Evolutionary conservation across 2,888 invertebrate species (phyloP), one percentile per base, ranked within the genome.

Genomic region (Drosophila austrosaltans): DNA sequence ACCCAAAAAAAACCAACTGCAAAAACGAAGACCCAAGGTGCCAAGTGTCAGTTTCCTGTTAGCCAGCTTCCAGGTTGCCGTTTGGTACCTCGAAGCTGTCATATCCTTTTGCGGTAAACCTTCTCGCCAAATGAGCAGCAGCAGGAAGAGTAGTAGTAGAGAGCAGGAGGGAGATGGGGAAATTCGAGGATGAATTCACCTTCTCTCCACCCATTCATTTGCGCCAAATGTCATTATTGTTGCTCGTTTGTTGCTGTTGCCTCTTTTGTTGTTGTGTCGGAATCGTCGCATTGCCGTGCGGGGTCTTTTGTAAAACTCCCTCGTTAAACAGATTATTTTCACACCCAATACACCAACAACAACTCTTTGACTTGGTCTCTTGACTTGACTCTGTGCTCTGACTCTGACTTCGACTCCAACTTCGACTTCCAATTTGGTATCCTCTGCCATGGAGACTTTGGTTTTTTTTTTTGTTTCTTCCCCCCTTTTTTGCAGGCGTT

Each of bases 261-360:
- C 66, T 44, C 61, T 66, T 74, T 57, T 61, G 77, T 22, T 66
- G 68, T 61, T 54, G 40, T 61, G 56, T 64, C 57, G 61, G 58
- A 42, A 74, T 76, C 82, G 68, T 73, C 87, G 71, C 87, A 71
- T 86, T 82, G 77, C 65, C 76, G 44, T 32, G 69, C 68, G 72
- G 84, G 80, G 82, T 89, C 87, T 90, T 90, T 88, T 89, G 84
- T 84, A 82, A 85, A 87, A 90, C 91, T 91, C 91, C 91, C 91
- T 91, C 92, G 92, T 92, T 91, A 91, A 90, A 90, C 91, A 88
- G 90, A 90, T 91, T 91, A 82, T 86, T 86, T 85, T 86, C 85
- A 84, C 83, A 83, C 88, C 87, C 87, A 63, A 73, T 36, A 57
- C 53, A 28, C 25, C 28, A 40, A 32, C 36, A 30, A 30, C 30